phyloP scores from a whole-genome alignment of 64 coral and sea anemone genomes.

The Pocillopora damicornis region DNA sequence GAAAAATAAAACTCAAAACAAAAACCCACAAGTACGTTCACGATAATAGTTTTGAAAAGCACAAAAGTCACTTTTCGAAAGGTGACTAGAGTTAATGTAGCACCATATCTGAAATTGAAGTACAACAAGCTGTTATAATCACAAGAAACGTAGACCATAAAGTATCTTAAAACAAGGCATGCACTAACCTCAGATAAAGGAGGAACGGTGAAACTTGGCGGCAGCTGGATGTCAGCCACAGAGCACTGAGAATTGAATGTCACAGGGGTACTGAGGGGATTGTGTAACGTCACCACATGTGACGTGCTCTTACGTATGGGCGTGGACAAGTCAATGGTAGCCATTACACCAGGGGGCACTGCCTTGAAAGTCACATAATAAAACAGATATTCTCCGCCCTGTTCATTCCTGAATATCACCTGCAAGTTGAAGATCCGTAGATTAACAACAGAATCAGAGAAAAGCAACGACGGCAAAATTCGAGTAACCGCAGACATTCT shows the following conservation, averaged over 20 bases:
- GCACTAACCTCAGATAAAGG: slow-evolving; percentile 78
- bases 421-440: slow-evolving; percentile 6
- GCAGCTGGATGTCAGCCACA: slow-evolving; percentile 83
- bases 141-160: not conserved
- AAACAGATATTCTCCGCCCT: slow-evolving; percentile 78
- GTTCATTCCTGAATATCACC: slow-evolving; percentile 89
- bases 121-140: too few relatives aligned
- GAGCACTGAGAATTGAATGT: slow-evolving; percentile 84
- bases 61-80: too few relatives aligned
- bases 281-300: slow-evolving; percentile 87
- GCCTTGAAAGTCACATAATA: slow-evolving; percentile 98
- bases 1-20: too few relatives aligned
- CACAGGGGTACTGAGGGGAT: slow-evolving; percentile 83
- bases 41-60: too few relatives aligned
- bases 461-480: too few relatives aligned
- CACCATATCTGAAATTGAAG: too few relatives aligned
- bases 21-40: too few relatives aligned
- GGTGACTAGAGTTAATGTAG: too few relatives aligned
- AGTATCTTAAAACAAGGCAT: not conserved
- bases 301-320: slow-evolving; percentile 89
- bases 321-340: slow-evolving; percentile 78
- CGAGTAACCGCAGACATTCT: too few relatives aligned
- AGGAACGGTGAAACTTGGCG: slow-evolving; percentile 91
- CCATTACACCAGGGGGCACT: slow-evolving; percentile 82
- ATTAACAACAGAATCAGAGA: too few relatives aligned